Conservation (phyloP, 1,140 invertebrate genomes). For the Harpegnathos saltator region DNA sequence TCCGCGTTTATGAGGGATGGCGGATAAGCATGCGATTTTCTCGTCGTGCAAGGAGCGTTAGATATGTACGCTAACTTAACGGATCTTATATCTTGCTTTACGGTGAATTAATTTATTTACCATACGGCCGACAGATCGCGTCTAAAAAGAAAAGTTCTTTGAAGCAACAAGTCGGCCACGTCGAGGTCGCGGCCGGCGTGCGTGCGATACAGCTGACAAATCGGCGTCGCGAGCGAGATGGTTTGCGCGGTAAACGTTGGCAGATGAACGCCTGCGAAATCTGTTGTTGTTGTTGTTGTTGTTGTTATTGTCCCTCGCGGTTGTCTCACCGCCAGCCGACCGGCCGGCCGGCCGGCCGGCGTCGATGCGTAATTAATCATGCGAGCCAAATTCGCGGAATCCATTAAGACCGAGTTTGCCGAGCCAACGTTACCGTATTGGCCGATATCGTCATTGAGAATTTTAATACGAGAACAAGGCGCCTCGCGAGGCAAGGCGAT, state of each 20-base stretch:
- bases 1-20: neutral
- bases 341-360: too few relatives aligned
- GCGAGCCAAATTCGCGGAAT: slow-evolving; percentile 82
- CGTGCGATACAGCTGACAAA: slow-evolving; percentile 43
- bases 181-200: too few relatives aligned
- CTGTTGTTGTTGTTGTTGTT: slow-evolving; percentile 64
- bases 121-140: neutral
- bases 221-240: slow-evolving; percentile 45
- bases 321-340: too few relatives aligned
- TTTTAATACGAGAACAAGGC: slow-evolving; percentile 63
- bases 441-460: slow-evolving; percentile 76
- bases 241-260: slow-evolving; percentile 71
- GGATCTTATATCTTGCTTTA: neutral
- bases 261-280: slow-evolving; percentile 69
- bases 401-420: slow-evolving; percentile 80
- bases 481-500: slow-evolving; percentile 59
- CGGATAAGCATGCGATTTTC: neutral
- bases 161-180: slow-evolving; percentile 8
- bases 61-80: neutral
- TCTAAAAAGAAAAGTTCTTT: neutral
- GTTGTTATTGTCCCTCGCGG: neutral
- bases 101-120: neutral
- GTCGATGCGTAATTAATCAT: slow-evolving; percentile 84
- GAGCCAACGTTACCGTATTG: slow-evolving; percentile 67
- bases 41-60: neutral